Base-by-base conservation (phyloP, 2,888 invertebrate species). In the Nasonia oneida region DNA sequence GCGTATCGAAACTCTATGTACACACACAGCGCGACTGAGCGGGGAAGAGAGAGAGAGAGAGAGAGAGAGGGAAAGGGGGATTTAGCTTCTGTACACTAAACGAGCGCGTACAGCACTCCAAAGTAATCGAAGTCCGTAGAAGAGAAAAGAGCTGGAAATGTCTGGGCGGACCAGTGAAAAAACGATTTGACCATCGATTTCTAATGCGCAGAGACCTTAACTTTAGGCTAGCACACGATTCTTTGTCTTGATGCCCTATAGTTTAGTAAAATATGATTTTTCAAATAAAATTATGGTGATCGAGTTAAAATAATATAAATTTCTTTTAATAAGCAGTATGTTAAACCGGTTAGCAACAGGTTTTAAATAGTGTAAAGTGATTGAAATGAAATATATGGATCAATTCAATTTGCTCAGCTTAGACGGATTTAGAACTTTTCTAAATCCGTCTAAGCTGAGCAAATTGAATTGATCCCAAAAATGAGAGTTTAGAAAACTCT, bases 61-160 rank as follows among this genome's bases (percentile, higher is more conserved):
- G 71, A 61, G 29, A 83, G 81, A 75, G 61, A 42, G 29, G 70
- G 71, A 50, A 29, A 29, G 29, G 75, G 67, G 83, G 87, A 90
- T 90, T 90, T 89, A 89, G 89, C 89, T 89, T 90, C 88, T 89
- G 85, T 85, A 89, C 79, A 87, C 85, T 50, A 53, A 73, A 42
- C 73, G 73, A 82, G 71, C 47, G 76, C 39, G 75, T 73, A 77
- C 64, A 83, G 87, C 88, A 90, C 89, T 91, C 89, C 86, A 90
- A 88, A 90, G 90, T 92, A 91, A 92, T 91, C 90, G 90, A 92
- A 92, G 91, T 91, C 89, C 88, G 83, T 84, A 85, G 84, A 87
- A 80, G 85, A 88, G 84, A 87, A 87, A 71, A 67, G 86, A 82
- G 61, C 39, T 47, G 47, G 77, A 42, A 23, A n/a, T 42, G 23